Evolutionary conservation across 2,113 vertebrate species (phyloP), one percentile per base, ranked within the genome.

Genomic region (Euleptes europaea): DNA sequence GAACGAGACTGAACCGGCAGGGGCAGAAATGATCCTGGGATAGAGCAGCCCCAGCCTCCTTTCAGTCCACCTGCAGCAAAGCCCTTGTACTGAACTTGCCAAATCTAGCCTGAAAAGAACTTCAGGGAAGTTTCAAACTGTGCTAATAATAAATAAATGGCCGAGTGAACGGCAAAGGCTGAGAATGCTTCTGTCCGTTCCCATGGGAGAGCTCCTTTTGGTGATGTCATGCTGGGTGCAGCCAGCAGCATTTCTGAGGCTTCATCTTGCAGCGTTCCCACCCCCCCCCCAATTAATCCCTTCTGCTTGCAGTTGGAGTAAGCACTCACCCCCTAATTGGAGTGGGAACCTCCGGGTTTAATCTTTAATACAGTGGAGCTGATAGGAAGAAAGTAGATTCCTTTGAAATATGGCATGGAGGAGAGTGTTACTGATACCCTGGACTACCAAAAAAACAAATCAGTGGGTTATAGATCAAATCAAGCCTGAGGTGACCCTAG

Each of bases 61-160:
- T 75, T 35, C 26, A 65, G 19, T 40, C 83, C 33, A 40, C 33
- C 33, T 23, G 26, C 83, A 76, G 31, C 44, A 77, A 69, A 77
- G 15, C 42, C 44, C 23, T 80, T 49, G 54, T 28, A 63, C 33
- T 28, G 72, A 47, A 42, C 26, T 90, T 49, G 23, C 44, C 0
- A 0, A 40, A 35, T 69, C 81, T 80, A 49, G 31, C 38, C 84
- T 88, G 40, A 1, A 76, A 80, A 90, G 21, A 82, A 47, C 23
- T 76, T 90, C 83, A 80, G 78, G 78, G 26, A 90, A 0, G 66
- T 83, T 81, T 69, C 44, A 47, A 77, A 63, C 33, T 9, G 13
- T 60, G 23, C 81, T 80, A 81, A 88, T 78, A 75, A 85, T 47
- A 33, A 80, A 54, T 35, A 75, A 74, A 38, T 42, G 71, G 86